Percentiles rank a stretch among this genome's conserved stretches.
Evolutionary conservation across 92 coral and sea anemone genomes (phyloP).

Genomic region (Siderastrea radians): DNA sequence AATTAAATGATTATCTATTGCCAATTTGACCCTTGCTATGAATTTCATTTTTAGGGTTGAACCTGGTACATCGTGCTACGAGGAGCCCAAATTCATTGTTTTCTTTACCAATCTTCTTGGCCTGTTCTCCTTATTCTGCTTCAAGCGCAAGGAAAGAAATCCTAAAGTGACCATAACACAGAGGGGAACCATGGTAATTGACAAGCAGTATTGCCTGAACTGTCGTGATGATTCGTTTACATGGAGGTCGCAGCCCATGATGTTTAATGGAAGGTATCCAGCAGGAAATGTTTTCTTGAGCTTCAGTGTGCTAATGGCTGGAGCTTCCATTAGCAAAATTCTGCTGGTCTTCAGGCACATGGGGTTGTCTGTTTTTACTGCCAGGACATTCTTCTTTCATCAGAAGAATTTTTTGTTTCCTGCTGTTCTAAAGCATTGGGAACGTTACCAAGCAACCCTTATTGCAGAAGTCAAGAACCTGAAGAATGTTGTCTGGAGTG

Average conservation of each 20-base stretch:
- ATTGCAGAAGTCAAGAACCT: conserved; percentile 27
- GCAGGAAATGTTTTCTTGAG: no score
- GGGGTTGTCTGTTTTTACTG: not conserved
- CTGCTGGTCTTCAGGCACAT: not conserved
- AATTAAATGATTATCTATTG: no score
- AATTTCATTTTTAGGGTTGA: no score
- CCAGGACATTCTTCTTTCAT: not conserved
- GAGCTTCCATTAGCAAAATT: no score
- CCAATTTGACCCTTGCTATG: no score
- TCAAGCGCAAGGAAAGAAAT: no score
- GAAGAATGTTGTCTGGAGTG: conserved; percentile 68
- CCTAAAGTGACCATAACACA: conserved; percentile 15
- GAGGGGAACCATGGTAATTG: conserved; percentile 44
- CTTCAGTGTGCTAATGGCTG: no score
- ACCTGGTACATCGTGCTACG: no score
- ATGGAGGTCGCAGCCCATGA: conserved; percentile 35
- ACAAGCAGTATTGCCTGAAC: conserved; percentile 25
- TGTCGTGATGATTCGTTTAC: conserved; percentile 18
- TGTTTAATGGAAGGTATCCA: not conserved
- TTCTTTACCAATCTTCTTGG: conserved; percentile 19
- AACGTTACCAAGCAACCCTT: no score
- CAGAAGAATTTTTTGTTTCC: not conserved
- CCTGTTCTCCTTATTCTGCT: not conserved
- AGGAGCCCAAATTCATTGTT: conserved; percentile 15
- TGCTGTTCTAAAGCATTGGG: not conserved